Evolutionary conservation across 2,888 invertebrate genomes (phyloP).

Genomic region (Rhimphoctona megacephalus): DNA sequence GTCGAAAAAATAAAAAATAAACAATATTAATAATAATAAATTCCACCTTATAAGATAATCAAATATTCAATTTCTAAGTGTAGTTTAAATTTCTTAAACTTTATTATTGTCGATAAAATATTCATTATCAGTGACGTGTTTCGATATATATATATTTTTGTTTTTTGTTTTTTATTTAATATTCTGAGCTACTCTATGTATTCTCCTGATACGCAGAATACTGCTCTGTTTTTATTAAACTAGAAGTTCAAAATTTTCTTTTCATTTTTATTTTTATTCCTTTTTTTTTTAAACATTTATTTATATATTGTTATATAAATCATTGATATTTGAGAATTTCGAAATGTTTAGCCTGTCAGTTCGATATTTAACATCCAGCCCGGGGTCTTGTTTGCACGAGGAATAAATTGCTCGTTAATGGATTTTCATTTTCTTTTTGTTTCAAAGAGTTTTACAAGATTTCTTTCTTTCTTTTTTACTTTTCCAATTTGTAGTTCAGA

Average conservation of each 20-base stretch:
- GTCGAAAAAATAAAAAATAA: slow-evolving; percentile 19
- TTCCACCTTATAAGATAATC: slow-evolving; percentile 11
- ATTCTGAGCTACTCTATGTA: slow-evolving; percentile 60
- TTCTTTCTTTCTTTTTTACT: background rate
- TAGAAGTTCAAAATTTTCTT: slow-evolving; percentile 38
- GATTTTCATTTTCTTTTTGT: background rate
- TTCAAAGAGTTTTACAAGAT: slow-evolving; percentile 19
- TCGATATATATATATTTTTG: slow-evolving; percentile 63
- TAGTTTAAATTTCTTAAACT: slow-evolving; percentile 81
- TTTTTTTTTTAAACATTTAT: slow-evolving; percentile 10
- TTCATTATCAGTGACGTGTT: slow-evolving; percentile 76
- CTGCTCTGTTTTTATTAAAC: slow-evolving; percentile 39
- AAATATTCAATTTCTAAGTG: slow-evolving; percentile 42
- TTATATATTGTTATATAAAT: slow-evolving; percentile 18
- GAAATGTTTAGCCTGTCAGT: slow-evolving; percentile 34
- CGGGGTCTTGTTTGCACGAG: slow-evolving; percentile 34
- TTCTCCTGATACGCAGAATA: slow-evolving; percentile 34
- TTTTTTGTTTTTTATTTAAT: slow-evolving; percentile 66
- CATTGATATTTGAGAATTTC: slow-evolving; percentile 34
- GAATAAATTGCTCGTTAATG: background rate
- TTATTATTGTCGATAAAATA: slow-evolving; percentile 84
- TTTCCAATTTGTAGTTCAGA: slow-evolving; percentile 8
- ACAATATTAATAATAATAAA: slow-evolving; percentile 27
- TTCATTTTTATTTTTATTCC: slow-evolving; percentile 6
- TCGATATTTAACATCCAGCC: slow-evolving; percentile 37